phyloP scores from a whole-genome alignment of 2,888 invertebrate species.

The Spicauda simplicius region DNA sequence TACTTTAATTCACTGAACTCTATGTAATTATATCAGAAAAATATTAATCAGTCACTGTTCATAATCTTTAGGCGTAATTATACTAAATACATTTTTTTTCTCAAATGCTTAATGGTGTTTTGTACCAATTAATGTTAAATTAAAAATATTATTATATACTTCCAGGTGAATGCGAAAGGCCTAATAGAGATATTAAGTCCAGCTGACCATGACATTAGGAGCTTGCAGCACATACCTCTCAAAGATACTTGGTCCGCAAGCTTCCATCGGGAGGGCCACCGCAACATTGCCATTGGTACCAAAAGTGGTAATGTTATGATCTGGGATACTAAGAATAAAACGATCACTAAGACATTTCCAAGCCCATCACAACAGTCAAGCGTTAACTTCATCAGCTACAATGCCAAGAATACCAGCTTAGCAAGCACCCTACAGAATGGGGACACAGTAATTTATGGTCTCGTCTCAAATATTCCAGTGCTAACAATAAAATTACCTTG shows the following conservation, averaged over 20 bases:
- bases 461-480: constrained; percentile 78
- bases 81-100: too few species aligned
- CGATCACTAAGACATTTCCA: constrained; percentile 75
- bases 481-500: constrained; percentile 69
- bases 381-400: constrained; percentile 74
- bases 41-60: too few species aligned
- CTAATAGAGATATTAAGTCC: constrained; percentile 74
- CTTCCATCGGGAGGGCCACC: constrained; percentile 77
- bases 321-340: constrained; percentile 80
- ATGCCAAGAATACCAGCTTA: constrained; percentile 76
- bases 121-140: too few species aligned
- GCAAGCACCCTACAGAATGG: constrained; percentile 79
- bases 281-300: constrained; percentile 75
- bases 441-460: constrained; percentile 78
- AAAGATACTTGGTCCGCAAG: constrained; percentile 78
- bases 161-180: constrained; percentile 77
- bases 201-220: constrained; percentile 71
- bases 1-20: too few species aligned
- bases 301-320: constrained; percentile 76
- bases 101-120: too few species aligned
- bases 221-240: constrained; percentile 75
- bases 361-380: constrained; percentile 66
- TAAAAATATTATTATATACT: too few species aligned
- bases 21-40: too few species aligned
- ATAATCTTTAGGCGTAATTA: too few species aligned